Evolutionary conservation across 2,113 vertebrate species (phyloP), one percentile per base, ranked within the genome.

Genomic region (Ictidomys tridecemlineatus): DNA sequence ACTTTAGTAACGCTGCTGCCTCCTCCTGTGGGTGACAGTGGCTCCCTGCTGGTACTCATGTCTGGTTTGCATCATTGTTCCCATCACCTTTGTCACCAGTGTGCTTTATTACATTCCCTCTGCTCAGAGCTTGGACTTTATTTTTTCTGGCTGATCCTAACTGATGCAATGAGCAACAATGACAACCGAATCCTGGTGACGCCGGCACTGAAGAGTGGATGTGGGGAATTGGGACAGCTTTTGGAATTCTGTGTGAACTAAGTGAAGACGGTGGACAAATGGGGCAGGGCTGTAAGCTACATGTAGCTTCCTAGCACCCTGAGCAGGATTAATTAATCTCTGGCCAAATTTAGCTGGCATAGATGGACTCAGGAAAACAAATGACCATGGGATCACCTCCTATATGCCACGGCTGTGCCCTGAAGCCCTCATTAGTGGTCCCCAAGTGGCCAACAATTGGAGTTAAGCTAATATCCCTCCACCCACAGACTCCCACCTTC

Each of bases 251-350:
- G 0, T 65, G 48, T 63, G 74, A 79, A 34, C 6, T 26, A 24
- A 53, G 1, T 28, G 37, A 73, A 53, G 56, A 69, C 0, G 37
- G 20, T n/a, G 20, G 37, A 61, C 45, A 84, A 67, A 53, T 74
- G 37, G 51, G 30, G 39, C 30, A 70, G 45, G 82, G 30, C 39
- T 76, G 24, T 1, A 65, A 85, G 24, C 63, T 78, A 10, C 53
- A 26, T 53, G 56, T 37, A 69, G 22, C 51, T 56, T 91, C 22
- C 45, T 53, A 67, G 74, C 20, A 76, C 4, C 34, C 48, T 70
- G 26, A 91, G 13, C 48, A 93, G 56, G 45, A 82, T 83, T 85
- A 45, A 94, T 88, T 91, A 73, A 90, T 86, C 39, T 85, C 65
- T 92, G 73, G 45, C 39, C 85, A 77, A 78, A 92, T 93, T 80